phyloP scores from a whole-genome alignment of 2,797 vertebrate species.

The Percopsis omiscomaycus region DNA sequence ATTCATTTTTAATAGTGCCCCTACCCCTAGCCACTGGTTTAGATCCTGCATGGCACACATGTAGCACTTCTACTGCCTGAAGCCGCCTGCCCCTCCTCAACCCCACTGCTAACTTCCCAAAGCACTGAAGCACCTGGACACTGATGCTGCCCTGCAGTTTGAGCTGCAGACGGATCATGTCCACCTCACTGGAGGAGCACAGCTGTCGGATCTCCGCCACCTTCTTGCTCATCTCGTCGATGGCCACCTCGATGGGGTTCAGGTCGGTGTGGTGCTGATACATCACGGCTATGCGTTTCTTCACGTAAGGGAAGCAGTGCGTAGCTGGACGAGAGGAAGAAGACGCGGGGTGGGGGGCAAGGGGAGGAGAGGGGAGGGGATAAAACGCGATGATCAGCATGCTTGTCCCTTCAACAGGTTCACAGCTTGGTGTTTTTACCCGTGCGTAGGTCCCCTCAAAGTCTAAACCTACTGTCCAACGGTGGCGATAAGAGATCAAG shows the following conservation, averaged over 20 bases:
- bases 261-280: conserved; percentile 96
- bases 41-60: background rate
- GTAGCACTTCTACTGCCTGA: background rate
- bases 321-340: conserved; percentile 77
- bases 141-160: conserved; percentile 98
- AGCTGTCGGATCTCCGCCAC: conserved; percentile 91
- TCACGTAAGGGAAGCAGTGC: conserved; percentile 96
- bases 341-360: background rate
- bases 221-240: conserved; percentile 98
- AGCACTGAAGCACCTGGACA: conserved; percentile 83
- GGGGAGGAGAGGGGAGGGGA: background rate
- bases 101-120: background rate
- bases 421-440: background rate
- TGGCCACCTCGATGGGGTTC: conserved; percentile 97
- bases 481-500: conserved; percentile 56
- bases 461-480: conserved; percentile 6
- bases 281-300: conserved; percentile 96
- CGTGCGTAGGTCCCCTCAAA: background rate
- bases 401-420: background rate
- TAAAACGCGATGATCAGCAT: too few species aligned
- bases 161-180: conserved; percentile 97
- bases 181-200: conserved; percentile 89
- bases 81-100: too few species aligned
- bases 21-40: too few species aligned
- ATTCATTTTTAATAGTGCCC: too few species aligned